Conservation (phyloP, 2,113 vertebrate genomes). For the Macaca fascicularis region T2T-MFA8v1.1 NC_088378.1:55130001-55130500, state of each 20-base stretch:
- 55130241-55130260: constrained; percentile 43
- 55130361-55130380: no score
- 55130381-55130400: no score
- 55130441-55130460: no score
- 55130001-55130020: neutral
- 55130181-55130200: constrained; percentile 38
- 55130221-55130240: constrained; percentile 38
- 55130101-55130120: neutral
- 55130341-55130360: no score
- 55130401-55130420: no score
- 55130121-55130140: neutral
- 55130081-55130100: neutral
- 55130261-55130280: neutral
- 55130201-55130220: neutral
- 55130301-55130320: neutral
- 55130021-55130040: neutral
- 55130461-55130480: no score
- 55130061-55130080: neutral
- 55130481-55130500: no score
- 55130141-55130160: neutral
- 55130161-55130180: neutral
- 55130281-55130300: neutral
- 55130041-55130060: neutral
- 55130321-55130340: neutral
- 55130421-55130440: no score